Evolutionary conservation across 2,797 vertebrate species (phyloP).

Genomic region (Trematomus bernacchii): DNA sequence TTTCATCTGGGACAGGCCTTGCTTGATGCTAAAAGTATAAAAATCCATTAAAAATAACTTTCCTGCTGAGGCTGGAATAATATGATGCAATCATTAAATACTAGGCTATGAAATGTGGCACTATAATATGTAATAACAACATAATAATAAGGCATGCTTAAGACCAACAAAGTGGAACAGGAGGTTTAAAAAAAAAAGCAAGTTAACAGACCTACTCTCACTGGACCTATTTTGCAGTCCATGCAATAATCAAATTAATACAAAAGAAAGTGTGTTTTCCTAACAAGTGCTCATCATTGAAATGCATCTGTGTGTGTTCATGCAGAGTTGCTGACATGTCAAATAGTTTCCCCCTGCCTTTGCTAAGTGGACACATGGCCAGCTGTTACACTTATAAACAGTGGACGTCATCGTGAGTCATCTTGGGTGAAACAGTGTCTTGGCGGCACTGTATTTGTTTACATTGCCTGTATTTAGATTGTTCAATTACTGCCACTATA

Average conservation of each 20-base stretch:
- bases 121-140: not conserved
- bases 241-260: not conserved
- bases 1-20: not conserved
- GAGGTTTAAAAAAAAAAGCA: not conserved
- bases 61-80: not conserved
- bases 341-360: slow-evolving; percentile 25
- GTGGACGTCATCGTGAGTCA: slow-evolving; percentile 65
- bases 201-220: not conserved
- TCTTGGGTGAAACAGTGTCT: slow-evolving; percentile 28
- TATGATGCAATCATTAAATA: not conserved
- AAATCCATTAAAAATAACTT: not conserved
- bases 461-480: no score
- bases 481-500: no score
- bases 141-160: not conserved
- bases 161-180: not conserved
- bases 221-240: no score
- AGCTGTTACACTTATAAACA: slow-evolving; percentile 71
- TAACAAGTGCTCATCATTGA: not conserved
- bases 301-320: not conserved
- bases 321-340: slow-evolving; percentile 31
- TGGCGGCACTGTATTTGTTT: not conserved
- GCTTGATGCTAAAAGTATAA: not conserved
- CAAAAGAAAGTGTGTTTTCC: slow-evolving; percentile 14
- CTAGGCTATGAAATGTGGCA: not conserved
- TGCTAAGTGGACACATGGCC: slow-evolving; percentile 54